Evolutionary conservation across 2,113 vertebrate genomes (phyloP).

Genomic region (Podilymbus podiceps): DNA sequence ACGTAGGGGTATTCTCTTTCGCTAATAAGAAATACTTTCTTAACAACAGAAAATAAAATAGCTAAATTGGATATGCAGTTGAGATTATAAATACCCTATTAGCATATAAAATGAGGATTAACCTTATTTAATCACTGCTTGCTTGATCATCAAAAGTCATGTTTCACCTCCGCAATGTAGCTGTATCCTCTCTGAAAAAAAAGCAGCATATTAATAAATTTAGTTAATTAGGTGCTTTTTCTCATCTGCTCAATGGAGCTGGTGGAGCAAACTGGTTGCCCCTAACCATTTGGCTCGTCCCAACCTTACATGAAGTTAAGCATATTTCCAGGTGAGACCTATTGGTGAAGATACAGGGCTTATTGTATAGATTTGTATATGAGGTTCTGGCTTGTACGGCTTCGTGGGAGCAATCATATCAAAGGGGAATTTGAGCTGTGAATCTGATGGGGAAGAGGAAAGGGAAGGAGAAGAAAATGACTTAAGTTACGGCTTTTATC

Average conservation of each 20-base stretch:
- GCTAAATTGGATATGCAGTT: slow-evolving; percentile 79
- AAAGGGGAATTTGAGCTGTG: background rate
- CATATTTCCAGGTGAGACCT: background rate
- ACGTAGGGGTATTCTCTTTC: slow-evolving; percentile 70
- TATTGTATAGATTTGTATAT: background rate
- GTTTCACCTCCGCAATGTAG: slow-evolving; percentile 68
- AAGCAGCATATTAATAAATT: slow-evolving; percentile 64
- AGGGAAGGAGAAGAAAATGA: background rate
- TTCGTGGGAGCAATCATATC: background rate
- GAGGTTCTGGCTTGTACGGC: background rate
- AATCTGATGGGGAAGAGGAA: background rate
- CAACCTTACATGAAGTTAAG: background rate
- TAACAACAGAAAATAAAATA: slow-evolving; percentile 81
- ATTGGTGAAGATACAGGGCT: background rate
- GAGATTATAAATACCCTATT: slow-evolving; percentile 83
- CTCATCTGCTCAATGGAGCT: slow-evolving; percentile 49
- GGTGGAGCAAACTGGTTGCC: background rate
- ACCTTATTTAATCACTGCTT: slow-evolving; percentile 80
- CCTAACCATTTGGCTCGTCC: background rate
- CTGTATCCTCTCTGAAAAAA: slow-evolving; percentile 29
- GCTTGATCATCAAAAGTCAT: slow-evolving; percentile 76
- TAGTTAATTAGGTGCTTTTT: slow-evolving; percentile 55
- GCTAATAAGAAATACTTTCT: slow-evolving; percentile 79
- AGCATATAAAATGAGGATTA: slow-evolving; percentile 81
- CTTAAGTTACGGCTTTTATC: background rate